Percentiles rank a stretch among this genome's conserved stretches.
These are phyloP conservation scores for Cephus sareptanus DNA, from an alignment of 2,888 invertebrate species.

Conservation along the genomic window DNA sequence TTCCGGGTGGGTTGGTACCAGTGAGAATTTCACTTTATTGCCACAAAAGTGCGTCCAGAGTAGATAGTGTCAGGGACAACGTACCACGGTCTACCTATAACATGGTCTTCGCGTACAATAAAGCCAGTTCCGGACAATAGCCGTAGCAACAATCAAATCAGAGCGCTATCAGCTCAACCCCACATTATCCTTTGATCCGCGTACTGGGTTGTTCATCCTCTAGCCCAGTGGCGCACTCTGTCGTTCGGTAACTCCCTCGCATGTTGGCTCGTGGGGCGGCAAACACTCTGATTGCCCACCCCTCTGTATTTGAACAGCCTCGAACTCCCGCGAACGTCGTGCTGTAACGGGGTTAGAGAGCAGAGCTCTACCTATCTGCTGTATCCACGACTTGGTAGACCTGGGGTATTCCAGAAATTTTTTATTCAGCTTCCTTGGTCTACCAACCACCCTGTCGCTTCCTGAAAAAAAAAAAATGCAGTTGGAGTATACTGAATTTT, in stretches of 20 bases:
- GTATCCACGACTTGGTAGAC: neutral
- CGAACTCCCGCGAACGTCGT: constrained; percentile 35
- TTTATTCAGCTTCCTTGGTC: neutral
- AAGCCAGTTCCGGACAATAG: constrained; percentile 60
- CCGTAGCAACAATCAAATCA: constrained; percentile 65
- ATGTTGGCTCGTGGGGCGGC: constrained; percentile 55
- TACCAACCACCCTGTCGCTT: neutral
- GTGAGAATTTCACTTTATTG: constrained; percentile 32
- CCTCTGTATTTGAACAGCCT: constrained; percentile 59
- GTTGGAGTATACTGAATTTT: neutral
- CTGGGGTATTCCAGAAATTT: neutral
- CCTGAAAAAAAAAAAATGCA: neutral
- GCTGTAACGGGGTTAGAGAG: neutral
- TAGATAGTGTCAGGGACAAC: constrained; percentile 56
- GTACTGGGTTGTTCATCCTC: neutral
- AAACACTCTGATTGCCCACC: constrained; percentile 64
- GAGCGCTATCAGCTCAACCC: constrained; percentile 57
- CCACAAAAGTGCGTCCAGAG: constrained; percentile 18
- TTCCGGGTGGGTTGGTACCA: neutral
- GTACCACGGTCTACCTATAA: constrained; percentile 22
- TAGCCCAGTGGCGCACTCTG: constrained; percentile 25
- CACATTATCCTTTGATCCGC: constrained; percentile 56
- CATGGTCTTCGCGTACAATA: constrained; percentile 43
- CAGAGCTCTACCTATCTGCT: neutral
- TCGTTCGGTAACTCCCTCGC: constrained; percentile 37